Base-by-base conservation (phyloP, 2,113 vertebrate genomes). In the Uria aalge region DNA sequence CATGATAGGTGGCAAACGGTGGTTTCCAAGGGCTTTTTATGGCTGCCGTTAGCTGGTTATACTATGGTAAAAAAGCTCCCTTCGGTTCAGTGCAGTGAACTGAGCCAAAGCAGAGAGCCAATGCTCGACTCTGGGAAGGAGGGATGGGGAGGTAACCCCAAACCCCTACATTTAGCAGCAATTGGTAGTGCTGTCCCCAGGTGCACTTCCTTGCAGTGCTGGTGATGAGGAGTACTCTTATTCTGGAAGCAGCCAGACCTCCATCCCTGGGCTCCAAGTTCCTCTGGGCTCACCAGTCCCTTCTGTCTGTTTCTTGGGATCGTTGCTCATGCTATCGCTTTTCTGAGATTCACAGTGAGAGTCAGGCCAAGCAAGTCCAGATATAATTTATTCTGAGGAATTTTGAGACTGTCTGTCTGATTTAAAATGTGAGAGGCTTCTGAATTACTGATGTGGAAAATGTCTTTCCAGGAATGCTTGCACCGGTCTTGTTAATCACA, bases 211-310 rank as follows among this genome's bases (percentile, higher is more conserved):
- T 48, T 68, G 52, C 71, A 56, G 56, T 11, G 14, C 29, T 48
- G 36, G 18, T 52, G 29, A 10, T n/a, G n/a, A 75, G 34, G 24
- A 64, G 15, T 7, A 75, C 9, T 8, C 16, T 72, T 68, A 68
- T 43, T 62, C 24, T 80, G 80, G 56, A 92, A 81, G 66, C 21
- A 77, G 40, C 27, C 2, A 11, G 75, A 85, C n/a, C 24, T 26
- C 6, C 17, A 30, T 29, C 15, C 29, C 36, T 26, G 36, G 15
- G 8, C 9, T 47, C 50, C 64, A 60, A 86, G 41, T 11, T 75
- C 16, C 27, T 63, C 18, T 68, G 57, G 24, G 9, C 27, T 94
- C 0, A 0, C 5, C 59, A 59, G 29, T 1, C 20, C 20, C 22
- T 89, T 75, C 48, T 59, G 20, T 27, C 16, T 75, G 14, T 71